A percentile compares a stretch with the other conserved stretches of the same genome.
phyloP scores from a whole-genome alignment of 2,113 vertebrate genomes.

The Cyphomyrus discorhynchus region DNA sequence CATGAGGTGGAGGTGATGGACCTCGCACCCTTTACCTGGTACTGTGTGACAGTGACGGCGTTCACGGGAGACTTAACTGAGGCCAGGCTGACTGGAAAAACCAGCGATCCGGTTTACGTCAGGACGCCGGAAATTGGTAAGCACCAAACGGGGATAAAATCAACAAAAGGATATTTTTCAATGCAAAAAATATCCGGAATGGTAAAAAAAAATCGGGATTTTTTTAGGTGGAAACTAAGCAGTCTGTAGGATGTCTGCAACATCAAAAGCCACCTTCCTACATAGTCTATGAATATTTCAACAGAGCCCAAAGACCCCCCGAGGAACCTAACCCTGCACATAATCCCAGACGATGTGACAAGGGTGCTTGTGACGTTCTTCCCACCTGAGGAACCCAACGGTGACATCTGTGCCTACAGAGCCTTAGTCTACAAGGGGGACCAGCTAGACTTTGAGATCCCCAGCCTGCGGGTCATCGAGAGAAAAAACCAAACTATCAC shows the following conservation, averaged over 20 bases:
- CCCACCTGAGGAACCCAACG: conserved; percentile 80
- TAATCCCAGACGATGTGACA: conserved; percentile 80
- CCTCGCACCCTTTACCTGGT: conserved; percentile 79
- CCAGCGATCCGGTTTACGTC: conserved; percentile 62
- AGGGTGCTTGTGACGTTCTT: conserved; percentile 79
- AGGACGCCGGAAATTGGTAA: conserved; percentile 84
- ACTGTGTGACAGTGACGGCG: conserved; percentile 76
- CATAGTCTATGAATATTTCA: conserved; percentile 13
- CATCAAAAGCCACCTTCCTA: not conserved
- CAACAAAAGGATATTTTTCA: not conserved
- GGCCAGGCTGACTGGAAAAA: conserved; percentile 66
- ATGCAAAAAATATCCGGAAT: not conserved
- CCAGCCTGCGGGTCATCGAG: conserved; percentile 65
- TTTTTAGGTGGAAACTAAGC: not conserved
- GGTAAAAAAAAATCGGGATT: no score
- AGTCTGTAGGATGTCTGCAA: not conserved
- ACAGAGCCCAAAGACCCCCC: conserved; percentile 86
- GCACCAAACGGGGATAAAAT: conserved; percentile 18
- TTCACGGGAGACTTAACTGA: conserved; percentile 71
- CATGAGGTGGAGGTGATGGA: conserved; percentile 67
- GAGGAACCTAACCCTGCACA: conserved; percentile 77
- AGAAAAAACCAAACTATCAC: conserved; percentile 68
- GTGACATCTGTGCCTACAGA: conserved; percentile 82
- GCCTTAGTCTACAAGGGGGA: conserved; percentile 74
- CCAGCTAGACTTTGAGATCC: conserved; percentile 62